These are phyloP conservation scores for rat (Rattus norvegicus) DNA, from an alignment of 2,113 vertebrate species.

Conservation along the genomic window DNA sequence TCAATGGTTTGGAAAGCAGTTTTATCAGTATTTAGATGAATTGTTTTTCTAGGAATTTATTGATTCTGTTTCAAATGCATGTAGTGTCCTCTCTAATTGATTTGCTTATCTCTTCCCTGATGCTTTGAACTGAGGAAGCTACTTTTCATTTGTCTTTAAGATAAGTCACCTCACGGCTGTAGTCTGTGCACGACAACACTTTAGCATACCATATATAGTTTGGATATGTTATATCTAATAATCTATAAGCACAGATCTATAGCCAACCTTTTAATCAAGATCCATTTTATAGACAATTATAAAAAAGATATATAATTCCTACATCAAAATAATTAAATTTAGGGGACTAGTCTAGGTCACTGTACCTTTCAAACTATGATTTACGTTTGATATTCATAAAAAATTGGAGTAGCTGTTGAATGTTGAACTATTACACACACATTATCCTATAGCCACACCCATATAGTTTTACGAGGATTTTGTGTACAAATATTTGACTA, in stretches of 20 bases:
- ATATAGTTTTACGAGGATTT: background rate
- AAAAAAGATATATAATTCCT: background rate
- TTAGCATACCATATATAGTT: background rate
- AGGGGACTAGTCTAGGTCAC: background rate
- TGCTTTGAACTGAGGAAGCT: slow-evolving; percentile 26
- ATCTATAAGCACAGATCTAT: background rate
- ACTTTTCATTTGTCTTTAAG: slow-evolving; percentile 59
- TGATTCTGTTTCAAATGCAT: slow-evolving; percentile 56
- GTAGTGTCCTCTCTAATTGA: slow-evolving; percentile 56
- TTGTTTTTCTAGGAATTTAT: slow-evolving; percentile 62
- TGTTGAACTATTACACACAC: background rate
- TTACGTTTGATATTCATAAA: background rate
- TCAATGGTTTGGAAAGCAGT: slow-evolving; percentile 48
- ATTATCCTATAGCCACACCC: background rate
- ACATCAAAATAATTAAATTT: slow-evolving; percentile 2
- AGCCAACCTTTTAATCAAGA: background rate
- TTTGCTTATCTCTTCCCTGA: slow-evolving; percentile 51
- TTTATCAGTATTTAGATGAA: slow-evolving; percentile 22
- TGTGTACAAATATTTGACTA: background rate
- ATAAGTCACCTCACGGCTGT: background rate
- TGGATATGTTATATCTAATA: background rate
- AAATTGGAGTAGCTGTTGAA: background rate
- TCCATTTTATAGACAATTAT: background rate
- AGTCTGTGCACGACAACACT: background rate
- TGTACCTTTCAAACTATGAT: background rate